These are phyloP conservation scores for Conus betulinus DNA, from an alignment of 1,140 invertebrate genomes.

Conservation along the genomic window DNA sequence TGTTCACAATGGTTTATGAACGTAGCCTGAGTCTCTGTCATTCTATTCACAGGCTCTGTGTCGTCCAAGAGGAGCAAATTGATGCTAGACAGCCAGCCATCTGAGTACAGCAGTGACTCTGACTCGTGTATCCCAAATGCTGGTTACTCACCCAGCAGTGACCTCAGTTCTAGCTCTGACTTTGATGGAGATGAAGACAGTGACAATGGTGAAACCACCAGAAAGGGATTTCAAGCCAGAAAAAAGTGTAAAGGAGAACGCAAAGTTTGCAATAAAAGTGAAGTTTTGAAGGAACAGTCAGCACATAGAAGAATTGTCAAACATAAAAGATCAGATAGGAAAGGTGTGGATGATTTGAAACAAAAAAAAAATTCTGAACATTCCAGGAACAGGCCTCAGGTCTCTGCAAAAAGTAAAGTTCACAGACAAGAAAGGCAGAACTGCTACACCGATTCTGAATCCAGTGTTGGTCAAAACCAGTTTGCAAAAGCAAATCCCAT, in stretches of 20 bases:
- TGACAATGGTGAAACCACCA: not conserved
- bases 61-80: not conserved
- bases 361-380: not conserved
- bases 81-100: not conserved
- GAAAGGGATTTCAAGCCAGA: not conserved
- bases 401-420: not conserved
- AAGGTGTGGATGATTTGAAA: not conserved
- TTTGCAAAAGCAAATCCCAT: not conserved
- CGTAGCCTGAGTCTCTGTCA: too few species aligned
- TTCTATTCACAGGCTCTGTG: not conserved
- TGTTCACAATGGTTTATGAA: too few species aligned
- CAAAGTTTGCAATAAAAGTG: not conserved
- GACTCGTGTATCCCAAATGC: not conserved
- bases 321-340: not conserved
- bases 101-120: not conserved
- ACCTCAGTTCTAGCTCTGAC: not conserved
- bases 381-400: not conserved
- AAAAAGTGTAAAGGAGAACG: not conserved
- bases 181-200: not conserved
- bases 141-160: too few species aligned
- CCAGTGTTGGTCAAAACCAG: not conserved
- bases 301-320: not conserved
- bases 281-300: not conserved
- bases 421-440: not conserved
- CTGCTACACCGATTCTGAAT: not conserved